A percentile compares a stretch with the other conserved stretches of the same genome.
Evolutionary conservation across 2,888 invertebrate species (phyloP).

Genomic region (Alviniconcha strummeri): DNA sequence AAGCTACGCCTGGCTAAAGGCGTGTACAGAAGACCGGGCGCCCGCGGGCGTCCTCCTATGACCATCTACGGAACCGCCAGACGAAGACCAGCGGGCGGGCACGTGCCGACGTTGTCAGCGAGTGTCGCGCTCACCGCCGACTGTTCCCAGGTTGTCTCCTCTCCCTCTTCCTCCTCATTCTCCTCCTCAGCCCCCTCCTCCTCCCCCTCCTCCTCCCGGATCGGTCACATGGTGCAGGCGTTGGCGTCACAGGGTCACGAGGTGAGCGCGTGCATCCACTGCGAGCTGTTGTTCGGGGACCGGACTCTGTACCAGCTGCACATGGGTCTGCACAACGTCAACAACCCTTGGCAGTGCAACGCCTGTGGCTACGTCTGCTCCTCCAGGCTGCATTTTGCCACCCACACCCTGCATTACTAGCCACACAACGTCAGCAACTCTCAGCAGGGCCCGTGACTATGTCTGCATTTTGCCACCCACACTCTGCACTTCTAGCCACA

Average conservation of each 20-base stretch:
- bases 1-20: slow-evolving; percentile 20
- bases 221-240: slow-evolving; percentile 30
- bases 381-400: slow-evolving; percentile 96
- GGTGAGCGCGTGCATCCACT: slow-evolving; percentile 75
- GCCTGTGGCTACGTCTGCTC: slow-evolving; percentile 96
- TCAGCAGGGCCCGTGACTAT: slow-evolving; percentile 97
- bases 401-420: slow-evolving; percentile 65
- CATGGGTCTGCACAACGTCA: slow-evolving; percentile 97
- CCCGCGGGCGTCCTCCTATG: slow-evolving; percentile 32
- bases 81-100: not conserved
- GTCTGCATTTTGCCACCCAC: slow-evolving; percentile 92
- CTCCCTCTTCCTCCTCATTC: not conserved
- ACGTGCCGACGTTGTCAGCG: not conserved
- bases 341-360: slow-evolving; percentile 98
- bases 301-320: slow-evolving; percentile 97
- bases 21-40: not conserved
- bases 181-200: slow-evolving; percentile 5
- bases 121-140: not conserved
- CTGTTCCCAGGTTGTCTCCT: not conserved
- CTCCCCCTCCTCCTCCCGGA: not conserved
- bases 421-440: slow-evolving; percentile 93
- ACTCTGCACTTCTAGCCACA: slow-evolving; percentile 73
- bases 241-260: slow-evolving; percentile 34
- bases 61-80: slow-evolving; percentile 16
- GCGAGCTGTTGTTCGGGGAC: slow-evolving; percentile 95